These are phyloP conservation scores for Presbytis comata DNA, from an alignment of 2,797 vertebrate species.

Conservation along the genomic window DNA sequence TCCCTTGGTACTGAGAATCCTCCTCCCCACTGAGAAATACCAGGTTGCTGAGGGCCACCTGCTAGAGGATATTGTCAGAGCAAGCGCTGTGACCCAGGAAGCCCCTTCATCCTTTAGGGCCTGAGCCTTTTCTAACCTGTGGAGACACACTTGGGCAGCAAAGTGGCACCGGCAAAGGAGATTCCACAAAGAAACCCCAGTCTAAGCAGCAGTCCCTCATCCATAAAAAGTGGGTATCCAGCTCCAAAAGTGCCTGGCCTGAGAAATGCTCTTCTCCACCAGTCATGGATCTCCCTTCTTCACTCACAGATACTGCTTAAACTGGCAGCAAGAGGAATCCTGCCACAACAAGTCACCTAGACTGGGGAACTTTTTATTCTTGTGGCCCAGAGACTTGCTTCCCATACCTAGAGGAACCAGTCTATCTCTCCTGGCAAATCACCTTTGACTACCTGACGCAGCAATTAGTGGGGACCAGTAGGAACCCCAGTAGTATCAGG, in stretches of 20 bases:
- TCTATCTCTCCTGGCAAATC: neutral
- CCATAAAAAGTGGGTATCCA: neutral
- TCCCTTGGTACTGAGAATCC: neutral
- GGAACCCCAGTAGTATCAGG: fast-evolving
- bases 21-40: neutral
- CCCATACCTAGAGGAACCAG: fast-evolving
- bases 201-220: neutral
- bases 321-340: neutral
- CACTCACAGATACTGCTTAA: neutral
- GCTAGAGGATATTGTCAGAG: neutral
- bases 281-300: fast-evolving
- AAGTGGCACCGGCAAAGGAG: neutral
- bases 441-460: neutral
- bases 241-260: neutral
- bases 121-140: neutral
- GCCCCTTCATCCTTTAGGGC: neutral
- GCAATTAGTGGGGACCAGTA: neutral
- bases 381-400: neutral
- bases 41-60: neutral
- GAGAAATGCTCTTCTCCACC: neutral
- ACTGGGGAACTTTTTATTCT: neutral
- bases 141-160: neutral
- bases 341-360: fast-evolving
- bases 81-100: neutral
- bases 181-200: neutral